A percentile compares a stretch with the other conserved stretches of the same genome.
Evolutionary conservation across 2,797 vertebrate genomes (phyloP).

Genomic region (Trematomus bernacchii): DNA sequence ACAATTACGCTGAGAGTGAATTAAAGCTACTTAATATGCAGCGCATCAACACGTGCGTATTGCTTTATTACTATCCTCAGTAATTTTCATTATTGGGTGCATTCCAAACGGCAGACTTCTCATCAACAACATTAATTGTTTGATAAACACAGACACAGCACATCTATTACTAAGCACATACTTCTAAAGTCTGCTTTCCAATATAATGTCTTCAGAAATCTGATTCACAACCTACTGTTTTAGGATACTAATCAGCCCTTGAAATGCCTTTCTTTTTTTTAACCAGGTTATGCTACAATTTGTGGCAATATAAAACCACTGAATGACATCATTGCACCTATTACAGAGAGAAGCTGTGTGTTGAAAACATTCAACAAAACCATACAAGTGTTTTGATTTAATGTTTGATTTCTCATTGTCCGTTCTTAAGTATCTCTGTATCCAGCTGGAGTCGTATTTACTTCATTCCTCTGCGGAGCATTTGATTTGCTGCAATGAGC

Average conservation of each 20-base stretch:
- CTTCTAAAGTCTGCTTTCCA: slow-evolving; percentile 23
- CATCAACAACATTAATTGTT: slow-evolving; percentile 32
- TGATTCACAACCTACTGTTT: slow-evolving; percentile 22
- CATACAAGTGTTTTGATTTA: slow-evolving; percentile 59
- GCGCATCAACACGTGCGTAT: slow-evolving; percentile 44
- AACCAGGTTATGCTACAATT: slow-evolving; percentile 24
- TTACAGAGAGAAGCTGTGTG: slow-evolving; percentile 37
- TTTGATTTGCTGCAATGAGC: slow-evolving; percentile 98
- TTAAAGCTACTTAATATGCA: slow-evolving; percentile 26
- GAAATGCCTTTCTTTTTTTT: slow-evolving; percentile 22
- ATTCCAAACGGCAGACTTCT: slow-evolving; percentile 34
- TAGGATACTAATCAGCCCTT: slow-evolving; percentile 67
- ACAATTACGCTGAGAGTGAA: slow-evolving; percentile 17
- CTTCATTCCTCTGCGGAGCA: slow-evolving; percentile 97
- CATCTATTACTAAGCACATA: slow-evolving; percentile 39
- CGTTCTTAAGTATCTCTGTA: slow-evolving; percentile 1
- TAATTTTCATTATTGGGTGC: slow-evolving; percentile 39
- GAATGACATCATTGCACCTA: slow-evolving; percentile 61
- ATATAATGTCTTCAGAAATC: slow-evolving; percentile 12
- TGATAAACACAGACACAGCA: slow-evolving; percentile 46
- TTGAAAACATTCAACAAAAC: slow-evolving; percentile 42
- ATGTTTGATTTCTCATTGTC: slow-evolving; percentile 30
- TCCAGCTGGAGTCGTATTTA: slow-evolving; percentile 70
- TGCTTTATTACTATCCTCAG: slow-evolving; percentile 59
- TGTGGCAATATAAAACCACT: slow-evolving; percentile 38